phyloP scores from a whole-genome alignment of 2,797 vertebrate genomes.

The Basileuterus tristriatus region DNA sequence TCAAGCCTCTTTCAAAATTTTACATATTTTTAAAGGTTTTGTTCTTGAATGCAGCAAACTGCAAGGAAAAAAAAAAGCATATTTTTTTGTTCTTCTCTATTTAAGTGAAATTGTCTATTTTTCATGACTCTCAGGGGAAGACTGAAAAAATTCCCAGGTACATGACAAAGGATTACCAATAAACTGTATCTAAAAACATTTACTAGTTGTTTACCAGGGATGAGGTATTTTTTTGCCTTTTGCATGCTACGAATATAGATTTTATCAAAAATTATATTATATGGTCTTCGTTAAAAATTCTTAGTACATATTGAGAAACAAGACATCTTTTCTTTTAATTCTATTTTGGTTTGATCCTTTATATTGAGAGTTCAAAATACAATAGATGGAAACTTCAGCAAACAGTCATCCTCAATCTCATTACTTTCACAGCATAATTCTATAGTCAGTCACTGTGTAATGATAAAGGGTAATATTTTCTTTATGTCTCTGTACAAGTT shows the following conservation, averaged over 20 bases:
- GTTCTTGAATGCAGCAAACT: not conserved
- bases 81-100: not conserved
- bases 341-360: not conserved
- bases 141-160: not conserved
- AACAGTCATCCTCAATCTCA: not conserved
- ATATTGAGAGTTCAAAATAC: not conserved
- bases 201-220: not conserved
- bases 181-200: not conserved
- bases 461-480: not conserved
- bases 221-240: not conserved
- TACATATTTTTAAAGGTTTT: not conserved
- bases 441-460: not conserved
- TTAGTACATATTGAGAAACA: not conserved
- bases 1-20: not conserved
- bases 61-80: fast-evolving
- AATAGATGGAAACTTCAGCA: not conserved
- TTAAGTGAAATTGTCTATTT: not conserved
- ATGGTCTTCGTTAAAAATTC: not conserved
- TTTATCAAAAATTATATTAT: not conserved
- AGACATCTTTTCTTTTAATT: not conserved
- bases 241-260: not conserved
- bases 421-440: not conserved
- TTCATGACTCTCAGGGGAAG: not conserved
- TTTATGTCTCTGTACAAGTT: not conserved
- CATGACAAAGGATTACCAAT: not conserved